Evolutionary conservation across 2,888 invertebrate species (phyloP), one percentile per base, ranked within the genome.

Genomic region (Pseudolycoriella hygida): DNA sequence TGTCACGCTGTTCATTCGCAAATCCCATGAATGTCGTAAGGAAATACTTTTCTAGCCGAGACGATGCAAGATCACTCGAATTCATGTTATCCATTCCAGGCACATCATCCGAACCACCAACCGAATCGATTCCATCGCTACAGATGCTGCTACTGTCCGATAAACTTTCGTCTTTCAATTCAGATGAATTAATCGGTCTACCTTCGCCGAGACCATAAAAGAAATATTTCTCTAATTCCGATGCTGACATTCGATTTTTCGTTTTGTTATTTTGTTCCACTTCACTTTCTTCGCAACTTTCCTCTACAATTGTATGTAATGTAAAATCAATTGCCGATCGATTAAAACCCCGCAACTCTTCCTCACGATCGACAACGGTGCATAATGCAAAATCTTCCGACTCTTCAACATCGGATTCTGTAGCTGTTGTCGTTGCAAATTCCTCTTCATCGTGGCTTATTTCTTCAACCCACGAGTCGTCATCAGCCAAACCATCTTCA

Each of bases 261-360:
- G 69, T 71, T 34, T 46, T 49, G 14, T 53, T 55, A 32, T 55
- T 58, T 39, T 75, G 77, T 55, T 86, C 86, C 49, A 81, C 74
- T 64, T 87, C 87, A 62, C 89, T 89, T 64, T 92, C 92, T 67
- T 92, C 90, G 62, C 90, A 90, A 56, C 88, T 89, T 66, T 92
- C 92, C 67, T 92, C 92, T 20, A 89, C 81, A 53, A 92, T 92
- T 1, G 92, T 92, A 59, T 92, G 90, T 50, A 92, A 67, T 2
- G 89, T 89, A 60, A 89, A 88, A 65, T 90, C 88, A 56, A 89
- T 79, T 1, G 80, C 78, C 46, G 82, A 75, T 44, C 86, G 74
- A 58, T 85, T 82, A 59, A 86, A 88, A n/a, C 78, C 80, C 3
- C 85, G 71, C 40, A 86, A 70, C 50, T 87, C 87, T 49, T 86